Evolutionary conservation across 2,797 vertebrate genomes (phyloP).

Genomic region (Chiroxiphia lanceolata): DNA sequence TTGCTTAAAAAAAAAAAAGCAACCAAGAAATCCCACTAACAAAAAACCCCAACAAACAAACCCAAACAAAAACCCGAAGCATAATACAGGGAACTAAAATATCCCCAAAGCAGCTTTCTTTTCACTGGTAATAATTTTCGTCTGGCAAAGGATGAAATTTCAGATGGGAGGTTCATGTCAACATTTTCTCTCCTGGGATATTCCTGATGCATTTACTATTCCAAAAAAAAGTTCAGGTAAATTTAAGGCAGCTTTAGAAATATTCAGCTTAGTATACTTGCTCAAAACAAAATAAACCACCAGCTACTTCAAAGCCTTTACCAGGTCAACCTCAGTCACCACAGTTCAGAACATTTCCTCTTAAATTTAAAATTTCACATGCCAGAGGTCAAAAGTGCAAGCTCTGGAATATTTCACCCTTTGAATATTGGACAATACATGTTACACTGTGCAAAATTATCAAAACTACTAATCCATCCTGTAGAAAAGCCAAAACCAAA

Average conservation of each 20-base stretch:
- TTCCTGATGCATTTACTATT: neutral
- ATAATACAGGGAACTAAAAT: neutral
- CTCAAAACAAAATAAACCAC: neutral
- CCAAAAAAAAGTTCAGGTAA: neutral
- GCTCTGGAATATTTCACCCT: constrained; percentile 27
- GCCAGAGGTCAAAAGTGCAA: constrained; percentile 22
- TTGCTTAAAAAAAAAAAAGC: neutral
- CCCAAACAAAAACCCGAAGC: neutral
- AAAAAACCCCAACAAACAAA: neutral
- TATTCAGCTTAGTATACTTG: neutral
- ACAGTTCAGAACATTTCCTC: constrained; percentile 21
- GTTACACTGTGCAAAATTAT: constrained; percentile 1
- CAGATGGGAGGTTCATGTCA: neutral
- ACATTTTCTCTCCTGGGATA: neutral
- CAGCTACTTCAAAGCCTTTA: constrained; percentile 37
- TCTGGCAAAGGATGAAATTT: neutral
- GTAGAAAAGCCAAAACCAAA: constrained; percentile 15
- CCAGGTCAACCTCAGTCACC: neutral
- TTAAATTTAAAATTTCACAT: constrained; percentile 17
- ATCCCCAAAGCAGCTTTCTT: neutral
- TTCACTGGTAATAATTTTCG: neutral
- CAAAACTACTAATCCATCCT: neutral
- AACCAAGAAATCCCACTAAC: neutral
- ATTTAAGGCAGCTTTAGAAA: constrained; percentile 4
- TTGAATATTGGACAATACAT: constrained; percentile 1